These are phyloP conservation scores for Enteromius anoplus DNA, from an alignment of 2,797 vertebrate genomes.

Conservation along the genomic window DNA sequence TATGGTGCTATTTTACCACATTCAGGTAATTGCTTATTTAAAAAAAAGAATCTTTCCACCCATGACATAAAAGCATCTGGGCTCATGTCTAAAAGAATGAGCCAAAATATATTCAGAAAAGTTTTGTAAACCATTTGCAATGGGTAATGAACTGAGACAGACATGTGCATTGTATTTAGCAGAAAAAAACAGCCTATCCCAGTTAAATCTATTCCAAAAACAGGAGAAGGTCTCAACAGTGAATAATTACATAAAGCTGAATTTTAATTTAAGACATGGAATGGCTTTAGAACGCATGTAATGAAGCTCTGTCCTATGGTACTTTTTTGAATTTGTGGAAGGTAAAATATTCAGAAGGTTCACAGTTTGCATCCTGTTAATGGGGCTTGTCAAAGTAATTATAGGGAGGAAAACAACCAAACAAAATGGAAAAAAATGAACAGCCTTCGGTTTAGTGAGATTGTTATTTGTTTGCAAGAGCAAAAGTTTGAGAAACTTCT, in stretches of 20 bases:
- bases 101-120: background rate
- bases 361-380: conserved; percentile 3
- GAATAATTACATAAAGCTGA: background rate
- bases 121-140: conserved; percentile 8
- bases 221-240: too few species aligned
- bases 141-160: background rate
- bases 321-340: background rate
- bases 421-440: background rate
- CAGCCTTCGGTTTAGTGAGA: background rate
- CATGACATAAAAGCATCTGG: background rate
- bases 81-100: background rate
- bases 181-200: background rate
- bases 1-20: background rate
- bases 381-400: background rate
- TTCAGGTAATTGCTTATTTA: background rate
- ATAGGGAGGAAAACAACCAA: background rate
- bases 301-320: background rate
- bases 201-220: too few species aligned
- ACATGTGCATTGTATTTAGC: background rate
- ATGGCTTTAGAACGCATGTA: background rate
- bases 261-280: background rate
- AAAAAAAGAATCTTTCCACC: background rate
- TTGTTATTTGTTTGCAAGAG: background rate
- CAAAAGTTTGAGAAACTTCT: background rate
- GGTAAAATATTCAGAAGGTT: background rate